Percentiles rank a stretch among this genome's conserved stretches.
These are phyloP conservation scores for Coracopsis vasa DNA, from an alignment of 2,113 vertebrate species.

Conservation along the genomic window DNA sequence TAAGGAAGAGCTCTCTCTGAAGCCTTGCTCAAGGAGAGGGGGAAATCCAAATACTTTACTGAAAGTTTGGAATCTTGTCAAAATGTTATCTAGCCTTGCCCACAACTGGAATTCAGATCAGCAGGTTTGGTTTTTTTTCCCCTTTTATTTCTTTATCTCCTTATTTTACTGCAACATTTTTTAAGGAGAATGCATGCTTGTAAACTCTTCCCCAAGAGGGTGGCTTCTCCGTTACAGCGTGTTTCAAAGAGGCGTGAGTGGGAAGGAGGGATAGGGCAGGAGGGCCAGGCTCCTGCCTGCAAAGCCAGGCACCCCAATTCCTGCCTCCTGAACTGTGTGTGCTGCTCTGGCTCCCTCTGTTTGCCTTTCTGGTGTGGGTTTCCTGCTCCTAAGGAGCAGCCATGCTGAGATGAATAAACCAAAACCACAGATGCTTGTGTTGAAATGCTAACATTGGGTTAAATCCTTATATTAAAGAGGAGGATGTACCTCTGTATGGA, in stretches of 20 bases:
- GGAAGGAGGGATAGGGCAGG: neutral
- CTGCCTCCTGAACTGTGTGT: neutral
- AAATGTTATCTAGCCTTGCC: constrained; percentile 41
- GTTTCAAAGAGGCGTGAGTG: neutral
- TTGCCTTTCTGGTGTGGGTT: neutral
- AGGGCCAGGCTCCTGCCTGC: neutral
- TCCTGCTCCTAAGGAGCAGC: neutral
- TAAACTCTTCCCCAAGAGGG: neutral
- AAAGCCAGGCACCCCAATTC: fast-evolving
- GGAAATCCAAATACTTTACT: neutral
- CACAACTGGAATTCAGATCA: constrained; percentile 14
- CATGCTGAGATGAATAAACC: neutral
- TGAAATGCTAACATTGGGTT: neutral
- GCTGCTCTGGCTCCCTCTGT: neutral
- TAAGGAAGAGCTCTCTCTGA: neutral
- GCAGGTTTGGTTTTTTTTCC: neutral
- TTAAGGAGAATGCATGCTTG: neutral
- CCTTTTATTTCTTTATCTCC: neutral
- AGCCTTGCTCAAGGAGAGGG: neutral
- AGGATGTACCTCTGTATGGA: neutral
- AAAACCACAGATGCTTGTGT: neutral
- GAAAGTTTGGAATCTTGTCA: constrained; percentile 34
- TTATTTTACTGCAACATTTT: neutral
- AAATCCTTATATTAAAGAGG: neutral
- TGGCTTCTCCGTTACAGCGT: fast-evolving